phyloP scores from a whole-genome alignment of 2,888 invertebrate genomes.

The Stenolophus ochropezus region DNA sequence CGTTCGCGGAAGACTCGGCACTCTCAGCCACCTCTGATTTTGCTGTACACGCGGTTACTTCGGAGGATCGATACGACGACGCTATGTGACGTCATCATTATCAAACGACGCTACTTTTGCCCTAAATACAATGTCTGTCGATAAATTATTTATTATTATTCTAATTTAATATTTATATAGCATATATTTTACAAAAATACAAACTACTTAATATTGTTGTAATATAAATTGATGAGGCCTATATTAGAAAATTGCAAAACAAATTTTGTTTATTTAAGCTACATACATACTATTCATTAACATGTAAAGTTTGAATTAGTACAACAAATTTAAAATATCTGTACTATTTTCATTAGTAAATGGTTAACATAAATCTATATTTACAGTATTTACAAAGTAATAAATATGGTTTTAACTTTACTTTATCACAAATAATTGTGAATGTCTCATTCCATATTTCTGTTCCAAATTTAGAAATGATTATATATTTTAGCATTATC shows the following conservation, averaged over 20 bases:
- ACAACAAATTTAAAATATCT: background rate
- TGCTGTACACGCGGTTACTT: conserved; percentile 70
- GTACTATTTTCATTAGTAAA: background rate
- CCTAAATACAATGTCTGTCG: conserved; percentile 42
- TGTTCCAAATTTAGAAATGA: background rate
- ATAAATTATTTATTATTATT: background rate
- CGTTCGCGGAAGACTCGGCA: conserved; percentile 35
- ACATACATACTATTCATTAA: background rate
- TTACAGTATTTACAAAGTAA: background rate
- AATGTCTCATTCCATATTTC: background rate
- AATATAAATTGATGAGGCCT: too few relatives aligned
- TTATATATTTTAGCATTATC: background rate
- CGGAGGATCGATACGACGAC: conserved; percentile 71
- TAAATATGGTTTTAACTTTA: background rate
- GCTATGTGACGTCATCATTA: conserved; percentile 71
- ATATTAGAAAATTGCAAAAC: too few relatives aligned
- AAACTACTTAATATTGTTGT: background rate
- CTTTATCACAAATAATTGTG: background rate
- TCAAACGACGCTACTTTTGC: conserved; percentile 63
- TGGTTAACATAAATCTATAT: background rate
- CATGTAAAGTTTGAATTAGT: background rate
- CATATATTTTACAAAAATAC: background rate
- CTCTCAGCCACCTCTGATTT: conserved; percentile 62
- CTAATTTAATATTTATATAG: background rate
- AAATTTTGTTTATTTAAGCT: too few relatives aligned